Conservation (phyloP, 2,797 vertebrate genomes). For the Spatula clypeata region DNA sequence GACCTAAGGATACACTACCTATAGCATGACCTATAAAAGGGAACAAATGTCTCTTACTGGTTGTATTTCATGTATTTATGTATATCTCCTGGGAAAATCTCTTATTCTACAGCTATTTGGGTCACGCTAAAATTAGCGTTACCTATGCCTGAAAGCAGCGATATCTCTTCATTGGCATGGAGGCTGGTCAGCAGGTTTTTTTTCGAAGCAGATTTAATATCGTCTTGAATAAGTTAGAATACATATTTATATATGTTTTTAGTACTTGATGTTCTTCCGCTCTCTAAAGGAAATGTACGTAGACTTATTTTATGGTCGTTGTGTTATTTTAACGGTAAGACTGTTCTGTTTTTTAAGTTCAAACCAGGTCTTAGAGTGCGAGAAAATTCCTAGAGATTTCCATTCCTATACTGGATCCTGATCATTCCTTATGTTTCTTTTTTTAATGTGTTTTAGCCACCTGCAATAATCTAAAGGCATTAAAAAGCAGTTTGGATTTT, state of each 20-base stretch:
- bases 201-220: neutral
- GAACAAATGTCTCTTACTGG: neutral
- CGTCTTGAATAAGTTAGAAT: neutral
- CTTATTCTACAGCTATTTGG: neutral
- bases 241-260: too few species aligned
- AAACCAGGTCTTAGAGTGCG: neutral
- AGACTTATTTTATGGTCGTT: neutral
- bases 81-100: neutral
- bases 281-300: neutral
- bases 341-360: neutral
- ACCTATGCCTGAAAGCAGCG: neutral
- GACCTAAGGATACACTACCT: neutral
- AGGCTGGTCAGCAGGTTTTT: neutral
- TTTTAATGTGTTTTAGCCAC: neutral
- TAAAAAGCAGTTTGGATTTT: neutral
- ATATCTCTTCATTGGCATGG: neutral
- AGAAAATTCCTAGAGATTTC: neutral
- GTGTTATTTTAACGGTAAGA: neutral
- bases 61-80: accelerated
- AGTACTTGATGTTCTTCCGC: neutral
- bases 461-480: conserved; percentile 3
- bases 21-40: neutral
- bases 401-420: accelerated
- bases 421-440: neutral
- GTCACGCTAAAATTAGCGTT: neutral